These are phyloP conservation scores for Drosophila lacicola DNA, from an alignment of 2,888 invertebrate species.

Conservation along the genomic window DNA sequence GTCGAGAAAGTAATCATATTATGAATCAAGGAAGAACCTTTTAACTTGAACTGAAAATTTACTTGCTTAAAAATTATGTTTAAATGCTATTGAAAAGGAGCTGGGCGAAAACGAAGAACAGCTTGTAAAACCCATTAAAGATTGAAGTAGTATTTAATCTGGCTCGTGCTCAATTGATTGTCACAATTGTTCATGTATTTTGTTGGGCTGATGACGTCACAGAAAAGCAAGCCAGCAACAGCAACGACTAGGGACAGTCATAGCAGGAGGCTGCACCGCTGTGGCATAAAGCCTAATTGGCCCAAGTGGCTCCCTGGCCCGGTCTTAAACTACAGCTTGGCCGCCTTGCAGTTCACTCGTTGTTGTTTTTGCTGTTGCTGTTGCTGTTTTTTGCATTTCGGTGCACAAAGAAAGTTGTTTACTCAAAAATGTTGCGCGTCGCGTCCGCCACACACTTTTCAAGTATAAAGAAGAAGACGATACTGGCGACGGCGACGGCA, in stretches of 20 bases:
- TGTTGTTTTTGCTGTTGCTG: slow-evolving; percentile 24
- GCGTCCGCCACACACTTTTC: slow-evolving; percentile 49
- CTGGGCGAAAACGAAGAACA: too few species aligned
- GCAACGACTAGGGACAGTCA: background rate
- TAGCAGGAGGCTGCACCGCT: slow-evolving; percentile 24
- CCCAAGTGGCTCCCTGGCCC: slow-evolving; percentile 55
- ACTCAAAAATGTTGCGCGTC: slow-evolving; percentile 65
- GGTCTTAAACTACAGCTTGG: slow-evolving; percentile 34
- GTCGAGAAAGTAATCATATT: too few species aligned
- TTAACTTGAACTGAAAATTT: too few species aligned
- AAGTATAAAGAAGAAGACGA: slow-evolving; percentile 26
- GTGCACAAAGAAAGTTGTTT: slow-evolving; percentile 67
- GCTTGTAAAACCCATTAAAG: too few species aligned
- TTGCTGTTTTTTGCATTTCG: slow-evolving; percentile 49
- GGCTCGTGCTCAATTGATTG: slow-evolving; percentile 3
- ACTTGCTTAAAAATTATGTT: too few species aligned
- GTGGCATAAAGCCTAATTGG: slow-evolving; percentile 67
- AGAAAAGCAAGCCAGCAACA: slow-evolving; percentile 5
- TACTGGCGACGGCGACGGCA: slow-evolving; percentile 3
- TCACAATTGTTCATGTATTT: slow-evolving; percentile 5
- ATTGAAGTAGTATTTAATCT: background rate
- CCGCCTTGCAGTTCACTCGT: slow-evolving; percentile 25
- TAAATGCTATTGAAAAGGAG: too few species aligned
- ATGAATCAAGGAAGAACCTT: too few species aligned
- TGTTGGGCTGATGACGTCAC: background rate